Percentiles rank a stretch among this genome's conserved stretches.
Evolutionary conservation across 2,113 vertebrate species (phyloP).

Genomic region (Thunnus thynnus): DNA sequence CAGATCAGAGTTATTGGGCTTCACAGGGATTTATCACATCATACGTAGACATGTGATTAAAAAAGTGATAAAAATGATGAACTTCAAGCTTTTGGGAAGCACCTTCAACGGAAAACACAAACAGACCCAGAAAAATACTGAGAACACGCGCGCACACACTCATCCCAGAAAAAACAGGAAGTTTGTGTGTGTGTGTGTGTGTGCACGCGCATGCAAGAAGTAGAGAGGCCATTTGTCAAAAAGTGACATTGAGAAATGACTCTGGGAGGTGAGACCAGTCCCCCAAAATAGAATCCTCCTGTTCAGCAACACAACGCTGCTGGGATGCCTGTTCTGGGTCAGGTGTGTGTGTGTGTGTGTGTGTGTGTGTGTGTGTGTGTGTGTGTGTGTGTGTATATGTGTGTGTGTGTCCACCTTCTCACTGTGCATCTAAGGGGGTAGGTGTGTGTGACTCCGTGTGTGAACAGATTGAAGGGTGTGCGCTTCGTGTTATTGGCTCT

Average conservation of each 20-base stretch:
- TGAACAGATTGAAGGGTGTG: constrained; percentile 44
- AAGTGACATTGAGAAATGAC: constrained; percentile 58
- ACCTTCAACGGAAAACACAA: background rate
- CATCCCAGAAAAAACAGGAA: background rate
- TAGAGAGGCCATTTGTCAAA: constrained; percentile 47
- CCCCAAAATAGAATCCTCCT: constrained; percentile 45
- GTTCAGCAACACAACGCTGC: constrained; percentile 35
- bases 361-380: background rate
- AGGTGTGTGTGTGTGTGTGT: constrained; percentile 15
- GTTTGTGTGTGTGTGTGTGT: background rate
- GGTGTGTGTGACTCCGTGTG: background rate
- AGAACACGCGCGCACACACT: background rate
- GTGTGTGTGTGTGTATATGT: constrained; percentile 13
- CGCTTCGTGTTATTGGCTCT: constrained; percentile 37
- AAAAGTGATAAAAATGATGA: too few relatives aligned
- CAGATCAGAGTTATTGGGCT: too few relatives aligned
- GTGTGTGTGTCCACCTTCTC: constrained; percentile 4
- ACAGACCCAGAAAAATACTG: background rate
- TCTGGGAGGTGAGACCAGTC: constrained; percentile 13
- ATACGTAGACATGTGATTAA: too few relatives aligned
- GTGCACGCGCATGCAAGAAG: too few relatives aligned
- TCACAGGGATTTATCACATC: too few relatives aligned
- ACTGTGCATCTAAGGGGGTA: background rate
- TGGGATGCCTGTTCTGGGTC: constrained; percentile 44
- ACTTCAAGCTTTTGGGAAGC: too few relatives aligned